Base-by-base conservation (phyloP, 2,797 vertebrate genomes). In the Clarias laeviceps region DNA sequence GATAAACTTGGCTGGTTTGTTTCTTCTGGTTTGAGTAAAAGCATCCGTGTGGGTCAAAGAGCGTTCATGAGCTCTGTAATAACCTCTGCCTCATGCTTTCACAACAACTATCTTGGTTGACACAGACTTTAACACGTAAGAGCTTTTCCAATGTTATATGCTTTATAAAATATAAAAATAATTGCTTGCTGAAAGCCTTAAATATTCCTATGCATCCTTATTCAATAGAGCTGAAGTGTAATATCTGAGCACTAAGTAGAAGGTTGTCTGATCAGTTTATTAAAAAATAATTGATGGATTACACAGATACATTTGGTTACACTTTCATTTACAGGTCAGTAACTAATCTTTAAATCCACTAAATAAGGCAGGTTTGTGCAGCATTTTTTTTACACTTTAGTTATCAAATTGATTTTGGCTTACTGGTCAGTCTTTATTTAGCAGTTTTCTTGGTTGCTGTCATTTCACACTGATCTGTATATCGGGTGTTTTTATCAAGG, bases 41-140 rank as follows among this genome's bases (percentile, higher is more conserved):
- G 45, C 57, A 72, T 80, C 85, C 81, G 83, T 81, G 59, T 68
- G 64, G 56, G 83, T 83, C 27, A 65, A 64, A 81, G 73, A 66
- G 29, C 62, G 5, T 7, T 73, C 70, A 50, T n/a, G 1, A 50
- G 24, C 40, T 27, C 14, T 54, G 40, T 54, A 73, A 54, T 73
- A 27, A 50, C 11, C 11, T 12, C 56, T 83, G 69, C 17, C 62
- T 24, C 7, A 4, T 62, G 22, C 76, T 61, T 84, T 65, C 17
- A 54, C 70, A 68, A 59, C n/a, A 56, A 74, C 87, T 69, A n/a
- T 34, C 24, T 45, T 17, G 7, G 54, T 40, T 78, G n/a, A 70
- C 72, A 68, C 34, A 37, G 20, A 50, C 11, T 18, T 64, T 22
- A n/a, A 40, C n/a, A 27, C 6, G 18, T 40, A 40, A 34, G 45